Evolutionary conservation across 2,797 vertebrate species (phyloP).

Genomic region (Petrocephalus schoutedeni): DNA sequence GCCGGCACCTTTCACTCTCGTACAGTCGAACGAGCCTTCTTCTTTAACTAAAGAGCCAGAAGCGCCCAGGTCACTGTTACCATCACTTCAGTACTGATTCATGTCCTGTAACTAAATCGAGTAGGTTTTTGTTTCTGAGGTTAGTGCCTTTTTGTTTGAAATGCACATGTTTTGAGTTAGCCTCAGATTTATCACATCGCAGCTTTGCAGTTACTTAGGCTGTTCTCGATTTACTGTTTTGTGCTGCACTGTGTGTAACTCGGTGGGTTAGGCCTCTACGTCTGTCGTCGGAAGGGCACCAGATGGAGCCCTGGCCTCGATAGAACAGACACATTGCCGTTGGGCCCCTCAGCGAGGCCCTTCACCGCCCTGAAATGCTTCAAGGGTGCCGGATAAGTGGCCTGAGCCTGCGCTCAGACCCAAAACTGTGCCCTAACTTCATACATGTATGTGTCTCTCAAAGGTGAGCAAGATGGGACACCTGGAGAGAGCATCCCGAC

Average conservation of each 20-base stretch:
- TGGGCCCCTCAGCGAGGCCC: background rate
- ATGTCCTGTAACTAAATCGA: background rate
- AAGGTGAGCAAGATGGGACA: background rate
- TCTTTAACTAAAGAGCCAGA: constrained; percentile 42
- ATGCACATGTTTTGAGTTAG: background rate
- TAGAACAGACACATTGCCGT: background rate
- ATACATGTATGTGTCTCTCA: background rate
- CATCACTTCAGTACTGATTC: background rate
- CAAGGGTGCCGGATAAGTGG: background rate
- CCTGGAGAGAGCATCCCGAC: background rate
- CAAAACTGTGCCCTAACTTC: background rate
- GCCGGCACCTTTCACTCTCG: constrained; percentile 23
- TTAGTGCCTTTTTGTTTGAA: background rate
- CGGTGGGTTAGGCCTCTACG: background rate
- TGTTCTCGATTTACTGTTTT: background rate
- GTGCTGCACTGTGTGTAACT: background rate
- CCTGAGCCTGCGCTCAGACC: background rate
- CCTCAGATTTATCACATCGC: background rate
- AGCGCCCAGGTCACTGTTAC: background rate
- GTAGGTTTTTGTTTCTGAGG: background rate
- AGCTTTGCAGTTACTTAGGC: background rate
- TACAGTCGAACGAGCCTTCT: constrained; percentile 19
- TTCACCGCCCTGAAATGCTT: background rate
- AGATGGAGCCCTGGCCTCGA: background rate
- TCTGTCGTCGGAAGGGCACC: background rate